phyloP scores from a whole-genome alignment of 2,888 invertebrate genomes.

The Metellina segmentata region DNA sequence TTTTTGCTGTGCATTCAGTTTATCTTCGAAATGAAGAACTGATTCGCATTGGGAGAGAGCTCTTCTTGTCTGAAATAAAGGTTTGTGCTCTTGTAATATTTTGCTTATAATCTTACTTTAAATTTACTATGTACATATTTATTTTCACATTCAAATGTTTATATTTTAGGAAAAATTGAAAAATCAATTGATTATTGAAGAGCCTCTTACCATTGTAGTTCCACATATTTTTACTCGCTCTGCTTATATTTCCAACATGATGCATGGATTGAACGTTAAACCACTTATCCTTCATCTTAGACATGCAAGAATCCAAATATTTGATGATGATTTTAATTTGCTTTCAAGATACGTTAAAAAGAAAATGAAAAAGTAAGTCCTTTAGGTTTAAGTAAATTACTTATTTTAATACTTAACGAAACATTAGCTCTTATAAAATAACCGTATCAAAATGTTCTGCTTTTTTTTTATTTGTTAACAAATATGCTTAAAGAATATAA shows the following conservation, averaged over 20 bases:
- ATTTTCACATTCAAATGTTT: background rate
- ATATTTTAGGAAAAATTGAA: slow-evolving; percentile 45
- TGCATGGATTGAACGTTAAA: background rate
- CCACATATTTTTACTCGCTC: slow-evolving; percentile 43
- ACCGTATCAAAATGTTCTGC: no score
- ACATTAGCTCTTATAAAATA: no score
- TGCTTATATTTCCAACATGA: slow-evolving; percentile 4
- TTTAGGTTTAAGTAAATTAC: background rate
- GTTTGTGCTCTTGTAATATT: slow-evolving; percentile 11
- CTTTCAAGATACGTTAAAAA: slow-evolving; percentile 1
- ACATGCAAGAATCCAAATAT: slow-evolving; percentile 12
- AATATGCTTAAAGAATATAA: no score
- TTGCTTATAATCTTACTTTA: background rate
- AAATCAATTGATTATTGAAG: slow-evolving; percentile 36
- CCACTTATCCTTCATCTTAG: slow-evolving; percentile 7
- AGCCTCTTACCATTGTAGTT: slow-evolving; percentile 34
- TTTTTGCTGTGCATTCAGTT: slow-evolving; percentile 53
- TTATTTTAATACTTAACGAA: no score
- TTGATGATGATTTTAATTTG: background rate
- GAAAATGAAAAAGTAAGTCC: slow-evolving; percentile 27
- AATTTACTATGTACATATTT: background rate
- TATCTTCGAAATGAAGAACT: slow-evolving; percentile 48
- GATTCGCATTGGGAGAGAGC: slow-evolving; percentile 43
- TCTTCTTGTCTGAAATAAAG: slow-evolving; percentile 45
- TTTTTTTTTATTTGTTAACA: no score